Evolutionary conservation across 64 coral and sea anemone genomes (phyloP), one percentile per base, ranked within the genome.

Genomic region (Porites australiensis): DNA sequence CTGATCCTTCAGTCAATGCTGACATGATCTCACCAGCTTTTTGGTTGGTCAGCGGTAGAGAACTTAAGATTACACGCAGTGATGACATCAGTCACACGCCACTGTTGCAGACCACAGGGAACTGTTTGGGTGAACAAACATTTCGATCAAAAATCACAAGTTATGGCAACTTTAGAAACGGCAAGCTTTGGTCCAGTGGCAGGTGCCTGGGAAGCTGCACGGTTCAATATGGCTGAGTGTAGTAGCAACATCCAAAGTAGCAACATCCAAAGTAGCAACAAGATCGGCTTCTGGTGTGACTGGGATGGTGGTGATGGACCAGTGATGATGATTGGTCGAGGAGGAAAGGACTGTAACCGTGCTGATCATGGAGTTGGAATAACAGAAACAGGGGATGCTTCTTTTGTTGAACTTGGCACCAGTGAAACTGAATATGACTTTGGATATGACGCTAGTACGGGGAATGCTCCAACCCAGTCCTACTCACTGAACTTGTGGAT

Each of bases 261-360:
- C n/a, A n/a, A n/a, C n/a, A n/a, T n/a, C n/a, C 83, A 86, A 55
- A 68, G 62, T 15, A 86, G 83, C 46, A 67, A 71, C 21, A 70
- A 86, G 43, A 71, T 86, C 64, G 83, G 83, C 43, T 86, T 86
- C 53, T 86, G 83, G 83, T 86, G 83, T 86, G 67, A 51, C 45
- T 63, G 83, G 59, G 37, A 47, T 54, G 2, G 3, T 37, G 82
- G 19, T 68, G 83, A 86, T 63, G 83, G 83, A 16, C 2, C 83
- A 16, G 83, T 86, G 64, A 86, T 86, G 82, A 86, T 86, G 82
- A 86, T 86, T 45, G 82, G 82, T 86, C 61, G 82, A 86, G 82
- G 82, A 48, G 83, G 83, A 16, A 10, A 2, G 0, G 44, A 27
- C 15, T 86, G 83, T 86, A 5, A 3, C 5, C 43, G 83, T 22